phyloP scores from a whole-genome alignment of 2,113 vertebrate genomes.

The Varanus komodoensis region DNA sequence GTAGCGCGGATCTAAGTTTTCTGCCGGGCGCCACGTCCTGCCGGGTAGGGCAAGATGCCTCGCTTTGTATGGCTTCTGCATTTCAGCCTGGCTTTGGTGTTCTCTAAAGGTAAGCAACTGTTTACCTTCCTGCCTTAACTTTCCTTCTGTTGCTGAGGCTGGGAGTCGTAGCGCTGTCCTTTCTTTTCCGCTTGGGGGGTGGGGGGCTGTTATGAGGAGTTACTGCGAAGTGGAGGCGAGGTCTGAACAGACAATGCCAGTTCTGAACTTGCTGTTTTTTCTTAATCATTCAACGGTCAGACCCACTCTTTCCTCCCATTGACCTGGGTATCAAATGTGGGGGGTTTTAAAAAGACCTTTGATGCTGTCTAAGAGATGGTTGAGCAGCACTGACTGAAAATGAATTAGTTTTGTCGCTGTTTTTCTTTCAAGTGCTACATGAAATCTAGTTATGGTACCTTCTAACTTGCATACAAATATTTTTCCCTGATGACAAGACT shows the following conservation, averaged over 20 bases:
- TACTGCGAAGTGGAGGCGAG: background rate
- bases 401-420: background rate
- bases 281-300: background rate
- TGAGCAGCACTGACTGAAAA: background rate
- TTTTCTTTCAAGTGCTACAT: background rate
- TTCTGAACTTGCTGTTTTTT: background rate
- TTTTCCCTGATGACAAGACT: background rate
- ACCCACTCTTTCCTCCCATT: background rate
- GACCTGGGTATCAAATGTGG: too few species aligned
- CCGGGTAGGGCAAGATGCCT: constrained; percentile 73
- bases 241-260: background rate
- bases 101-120: constrained; percentile 79
- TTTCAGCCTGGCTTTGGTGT: constrained; percentile 77
- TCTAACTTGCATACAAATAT: background rate
- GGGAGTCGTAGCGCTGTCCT: too few species aligned
- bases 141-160: background rate
- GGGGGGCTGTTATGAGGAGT: background rate
- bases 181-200: background rate
- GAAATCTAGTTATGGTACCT: background rate
- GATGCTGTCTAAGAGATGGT: background rate
- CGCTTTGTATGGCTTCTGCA: constrained; percentile 74
- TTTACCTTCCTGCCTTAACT: background rate
- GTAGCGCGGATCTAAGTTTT: constrained; percentile 45
- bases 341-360: too few species aligned
- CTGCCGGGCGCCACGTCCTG: constrained; percentile 54